Conservation (phyloP, 1,140 invertebrate genomes). For the Orchestia grillus region DNA sequence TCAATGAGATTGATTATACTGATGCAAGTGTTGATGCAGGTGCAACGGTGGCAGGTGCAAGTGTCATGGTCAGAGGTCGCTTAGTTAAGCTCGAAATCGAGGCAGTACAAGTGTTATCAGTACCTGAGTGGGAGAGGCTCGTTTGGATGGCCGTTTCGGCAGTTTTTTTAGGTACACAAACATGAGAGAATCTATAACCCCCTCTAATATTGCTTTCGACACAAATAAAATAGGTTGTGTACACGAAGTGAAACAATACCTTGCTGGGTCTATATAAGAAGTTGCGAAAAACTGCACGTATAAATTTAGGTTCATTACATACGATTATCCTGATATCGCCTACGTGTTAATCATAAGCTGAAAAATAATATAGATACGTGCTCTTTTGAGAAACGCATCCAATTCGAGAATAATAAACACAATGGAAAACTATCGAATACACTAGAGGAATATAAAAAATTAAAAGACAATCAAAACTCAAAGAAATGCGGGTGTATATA, state of each 20-base stretch:
- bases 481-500: background rate
- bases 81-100: background rate
- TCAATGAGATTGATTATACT: background rate
- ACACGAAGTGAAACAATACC: background rate
- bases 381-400: background rate
- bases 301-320: background rate
- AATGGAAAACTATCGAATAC: too few relatives aligned
- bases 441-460: background rate
- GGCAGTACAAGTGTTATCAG: background rate
- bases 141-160: background rate
- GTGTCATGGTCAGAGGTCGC: background rate
- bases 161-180: background rate
- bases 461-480: background rate
- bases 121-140: background rate
- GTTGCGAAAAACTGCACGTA: background rate
- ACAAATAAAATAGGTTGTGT: background rate
- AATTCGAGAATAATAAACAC: background rate
- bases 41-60: background rate
- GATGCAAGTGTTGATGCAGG: background rate
- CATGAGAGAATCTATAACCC: background rate
- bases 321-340: background rate
- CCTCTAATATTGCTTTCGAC: background rate
- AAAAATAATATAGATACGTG: background rate
- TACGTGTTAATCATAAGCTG: background rate
- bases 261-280: too few relatives aligned